phyloP scores from a whole-genome alignment of 2,797 vertebrate species.

The Coregonus suidteri region DNA sequence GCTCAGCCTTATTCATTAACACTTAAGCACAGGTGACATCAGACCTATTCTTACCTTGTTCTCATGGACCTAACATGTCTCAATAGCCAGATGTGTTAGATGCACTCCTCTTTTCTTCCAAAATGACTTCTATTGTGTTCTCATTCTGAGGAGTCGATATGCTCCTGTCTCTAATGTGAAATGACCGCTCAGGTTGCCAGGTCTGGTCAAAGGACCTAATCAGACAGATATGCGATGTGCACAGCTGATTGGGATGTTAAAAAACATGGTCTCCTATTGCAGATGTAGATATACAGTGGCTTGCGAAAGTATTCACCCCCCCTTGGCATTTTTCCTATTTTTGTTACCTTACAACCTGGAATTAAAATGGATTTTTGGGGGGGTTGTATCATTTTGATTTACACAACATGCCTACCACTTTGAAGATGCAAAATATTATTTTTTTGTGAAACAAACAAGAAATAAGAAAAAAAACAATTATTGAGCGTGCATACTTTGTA shows the following conservation, averaged over 20 bases:
- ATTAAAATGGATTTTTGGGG: too few species aligned
- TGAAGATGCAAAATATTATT: too few species aligned
- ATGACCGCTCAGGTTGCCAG: background rate
- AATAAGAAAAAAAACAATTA: too few species aligned
- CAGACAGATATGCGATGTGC: background rate
- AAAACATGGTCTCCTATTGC: background rate
- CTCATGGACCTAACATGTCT: background rate
- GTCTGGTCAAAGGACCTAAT: background rate
- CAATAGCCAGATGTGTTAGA: background rate
- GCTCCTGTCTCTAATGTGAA: background rate
- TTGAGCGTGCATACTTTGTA: too few species aligned
- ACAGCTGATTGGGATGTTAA: background rate
- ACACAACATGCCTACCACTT: too few species aligned
- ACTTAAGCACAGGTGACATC: background rate
- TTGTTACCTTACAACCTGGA: too few species aligned
- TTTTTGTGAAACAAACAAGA: too few species aligned
- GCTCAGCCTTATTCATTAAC: too few species aligned
- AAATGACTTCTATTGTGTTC: background rate
- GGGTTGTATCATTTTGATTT: too few species aligned
- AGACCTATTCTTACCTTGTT: constrained; percentile 48
- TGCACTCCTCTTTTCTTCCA: background rate
- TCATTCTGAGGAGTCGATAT: too few species aligned
- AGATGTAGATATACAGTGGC: background rate
- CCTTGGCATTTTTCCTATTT: too few species aligned
- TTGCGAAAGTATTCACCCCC: too few species aligned